phyloP scores from a whole-genome alignment of 1,140 invertebrate species.

The Spodoptera frugiperda region DNA sequence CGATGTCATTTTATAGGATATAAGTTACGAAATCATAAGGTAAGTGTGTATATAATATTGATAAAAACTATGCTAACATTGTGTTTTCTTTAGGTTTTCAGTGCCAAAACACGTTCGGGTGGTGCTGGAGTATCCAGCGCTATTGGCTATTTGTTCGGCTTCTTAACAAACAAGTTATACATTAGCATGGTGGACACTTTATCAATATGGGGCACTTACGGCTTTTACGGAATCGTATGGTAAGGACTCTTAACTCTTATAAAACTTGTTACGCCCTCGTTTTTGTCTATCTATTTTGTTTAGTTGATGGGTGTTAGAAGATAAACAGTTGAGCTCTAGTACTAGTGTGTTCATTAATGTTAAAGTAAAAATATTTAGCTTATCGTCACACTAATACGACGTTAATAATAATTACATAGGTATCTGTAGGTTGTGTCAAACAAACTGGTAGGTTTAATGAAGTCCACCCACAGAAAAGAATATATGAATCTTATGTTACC shows the following conservation, averaged over 20 bases:
- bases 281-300: neutral
- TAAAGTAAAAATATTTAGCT: too few species aligned
- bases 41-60: too few species aligned
- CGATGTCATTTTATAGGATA: neutral
- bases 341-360: too few species aligned
- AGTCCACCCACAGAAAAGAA: too few species aligned
- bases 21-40: neutral
- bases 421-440: neutral
- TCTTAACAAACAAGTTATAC: conserved; percentile 91
- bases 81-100: conserved; percentile 70
- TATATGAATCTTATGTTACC: too few species aligned
- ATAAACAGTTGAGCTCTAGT: too few species aligned
- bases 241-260: conserved; percentile 44
- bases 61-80: neutral
- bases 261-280: neutral
- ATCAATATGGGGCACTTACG: conserved; percentile 89
- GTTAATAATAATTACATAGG: neutral
- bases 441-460: neutral
- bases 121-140: conserved; percentile 90
- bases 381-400: neutral
- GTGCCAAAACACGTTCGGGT: conserved; percentile 88
- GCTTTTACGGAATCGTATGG: conserved; percentile 83
- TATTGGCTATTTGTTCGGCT: conserved; percentile 90
- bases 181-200: conserved; percentile 88
- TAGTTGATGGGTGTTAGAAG: too few species aligned